phyloP scores from a whole-genome alignment of 2,113 vertebrate species.

The Crotalus horridus region DNA sequence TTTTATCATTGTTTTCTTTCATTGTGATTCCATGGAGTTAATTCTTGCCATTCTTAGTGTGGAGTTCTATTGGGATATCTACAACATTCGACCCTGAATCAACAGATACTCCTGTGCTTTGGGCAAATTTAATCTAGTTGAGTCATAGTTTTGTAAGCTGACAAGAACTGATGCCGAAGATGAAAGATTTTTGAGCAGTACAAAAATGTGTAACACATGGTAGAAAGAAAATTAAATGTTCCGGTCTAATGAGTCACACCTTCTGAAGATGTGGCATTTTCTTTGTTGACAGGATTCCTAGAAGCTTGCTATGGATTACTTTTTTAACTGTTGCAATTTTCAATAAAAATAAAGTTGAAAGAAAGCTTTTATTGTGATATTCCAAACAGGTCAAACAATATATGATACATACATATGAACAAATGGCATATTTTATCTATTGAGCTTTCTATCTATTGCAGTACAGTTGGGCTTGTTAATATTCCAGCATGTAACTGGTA shows the following conservation, averaged over 20 bases:
- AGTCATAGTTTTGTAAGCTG: neutral
- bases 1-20: neutral
- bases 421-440: neutral
- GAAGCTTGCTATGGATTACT: neutral
- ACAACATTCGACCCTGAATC: slow-evolving; percentile 1
- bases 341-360: neutral
- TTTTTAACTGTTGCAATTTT: neutral
- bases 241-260: neutral
- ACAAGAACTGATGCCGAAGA: neutral
- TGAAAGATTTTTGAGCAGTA: neutral
- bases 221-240: neutral
- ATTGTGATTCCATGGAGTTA: neutral
- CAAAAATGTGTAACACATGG: neutral
- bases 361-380: neutral
- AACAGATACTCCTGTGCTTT: neutral
- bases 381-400: neutral
- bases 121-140: slow-evolving; percentile 19
- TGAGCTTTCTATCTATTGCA: neutral
- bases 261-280: neutral
- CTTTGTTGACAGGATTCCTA: neutral
- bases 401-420: neutral
- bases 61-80: neutral
- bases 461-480: neutral
- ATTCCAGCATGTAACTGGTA: neutral
- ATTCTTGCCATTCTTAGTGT: neutral